A percentile compares a stretch with the other conserved stretches of the same genome.
These are phyloP conservation scores for Mantis religiosa DNA, from an alignment of 2,888 invertebrate species.

Conservation along the genomic window DNA sequence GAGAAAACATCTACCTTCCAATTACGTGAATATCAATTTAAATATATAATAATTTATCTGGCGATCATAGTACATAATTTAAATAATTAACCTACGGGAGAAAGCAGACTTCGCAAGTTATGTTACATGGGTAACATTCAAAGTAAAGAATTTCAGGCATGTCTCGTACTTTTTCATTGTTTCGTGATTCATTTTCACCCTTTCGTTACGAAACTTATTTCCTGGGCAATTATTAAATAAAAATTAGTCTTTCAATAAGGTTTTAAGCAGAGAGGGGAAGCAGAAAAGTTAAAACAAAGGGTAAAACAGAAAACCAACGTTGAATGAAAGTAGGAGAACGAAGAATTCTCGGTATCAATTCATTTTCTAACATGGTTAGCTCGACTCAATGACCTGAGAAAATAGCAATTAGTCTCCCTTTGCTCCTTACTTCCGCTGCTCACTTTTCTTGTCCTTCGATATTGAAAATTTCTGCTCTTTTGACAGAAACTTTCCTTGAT, in stretches of 20 bases:
- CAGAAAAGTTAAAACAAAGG: not conserved
- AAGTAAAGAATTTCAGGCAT: not conserved
- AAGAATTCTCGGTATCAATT: slow-evolving; percentile 28
- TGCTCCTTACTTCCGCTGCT: not conserved
- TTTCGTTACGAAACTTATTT: slow-evolving; percentile 35
- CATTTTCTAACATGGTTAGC: slow-evolving; percentile 30
- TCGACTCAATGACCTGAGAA: slow-evolving; percentile 26
- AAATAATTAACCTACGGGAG: no score
- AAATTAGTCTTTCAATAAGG: slow-evolving; percentile 40
- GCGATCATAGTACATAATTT: no score
- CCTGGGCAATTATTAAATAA: slow-evolving; percentile 43
- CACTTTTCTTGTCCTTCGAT: not conserved
- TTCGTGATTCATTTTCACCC: not conserved
- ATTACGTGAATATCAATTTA: no score
- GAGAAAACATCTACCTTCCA: no score
- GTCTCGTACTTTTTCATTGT: not conserved
- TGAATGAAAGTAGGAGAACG: not conserved
- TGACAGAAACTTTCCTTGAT: not conserved
- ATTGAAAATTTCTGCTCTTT: not conserved
- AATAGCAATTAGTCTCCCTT: slow-evolving; percentile 27
- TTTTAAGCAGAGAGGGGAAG: not conserved
- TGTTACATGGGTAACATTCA: not conserved
- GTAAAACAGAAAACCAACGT: not conserved
- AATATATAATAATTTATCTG: no score
- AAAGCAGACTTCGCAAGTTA: no score